Percentiles rank a stretch among this genome's conserved stretches.
Evolutionary conservation across 2,888 invertebrate genomes (phyloP).

Genomic region (Temnothorax unifasciatus): DNA sequence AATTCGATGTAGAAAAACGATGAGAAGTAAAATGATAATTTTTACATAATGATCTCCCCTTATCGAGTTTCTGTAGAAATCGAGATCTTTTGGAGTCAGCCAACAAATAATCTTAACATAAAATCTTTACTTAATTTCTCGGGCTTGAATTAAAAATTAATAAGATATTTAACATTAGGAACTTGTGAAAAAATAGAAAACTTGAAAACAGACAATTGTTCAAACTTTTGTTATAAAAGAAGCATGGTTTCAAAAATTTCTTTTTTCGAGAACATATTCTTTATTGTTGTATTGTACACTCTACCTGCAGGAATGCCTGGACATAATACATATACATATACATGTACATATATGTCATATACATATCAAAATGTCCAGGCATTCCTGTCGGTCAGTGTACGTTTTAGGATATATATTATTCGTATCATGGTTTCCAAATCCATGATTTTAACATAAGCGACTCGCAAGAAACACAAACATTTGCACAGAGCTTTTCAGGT

Average conservation of each 20-base stretch:
- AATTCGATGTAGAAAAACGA: too few species aligned
- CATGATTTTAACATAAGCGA: neutral
- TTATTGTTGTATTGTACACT: neutral
- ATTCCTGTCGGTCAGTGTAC: too few species aligned
- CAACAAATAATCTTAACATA: neutral
- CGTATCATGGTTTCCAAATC: neutral
- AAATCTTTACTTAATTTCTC: slow-evolving; percentile 5
- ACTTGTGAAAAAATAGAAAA: neutral
- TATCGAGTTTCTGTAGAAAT: neutral
- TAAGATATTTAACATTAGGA: neutral
- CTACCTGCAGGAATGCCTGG: too few species aligned
- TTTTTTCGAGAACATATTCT: neutral
- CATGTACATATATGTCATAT: too few species aligned
- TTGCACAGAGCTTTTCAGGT: neutral
- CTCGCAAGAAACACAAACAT: slow-evolving; percentile 15
- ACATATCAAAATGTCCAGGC: too few species aligned
- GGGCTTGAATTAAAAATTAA: neutral
- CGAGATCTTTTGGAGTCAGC: neutral
- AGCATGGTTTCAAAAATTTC: neutral
- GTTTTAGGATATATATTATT: neutral
- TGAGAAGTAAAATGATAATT: neutral
- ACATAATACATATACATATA: too few species aligned
- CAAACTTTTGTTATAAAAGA: neutral
- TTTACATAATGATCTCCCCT: neutral
- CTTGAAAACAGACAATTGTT: neutral